phyloP scores from a whole-genome alignment of 2,888 invertebrate species.

The Pyrgus malvae region DNA sequence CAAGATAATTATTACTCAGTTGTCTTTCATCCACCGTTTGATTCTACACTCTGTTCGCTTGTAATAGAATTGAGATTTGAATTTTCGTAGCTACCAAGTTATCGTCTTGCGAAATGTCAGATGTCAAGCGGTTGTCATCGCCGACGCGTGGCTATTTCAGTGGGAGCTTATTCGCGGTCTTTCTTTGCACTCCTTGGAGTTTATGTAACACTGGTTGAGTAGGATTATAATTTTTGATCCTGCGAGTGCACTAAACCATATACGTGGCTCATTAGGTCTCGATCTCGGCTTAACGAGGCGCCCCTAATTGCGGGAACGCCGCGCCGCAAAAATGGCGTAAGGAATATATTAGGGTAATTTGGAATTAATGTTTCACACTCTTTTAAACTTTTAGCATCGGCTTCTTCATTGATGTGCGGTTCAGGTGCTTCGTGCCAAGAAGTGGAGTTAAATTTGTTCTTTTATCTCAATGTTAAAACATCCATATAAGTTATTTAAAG shows the following conservation, averaged over 20 bases:
- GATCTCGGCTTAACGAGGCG: conserved; percentile 73
- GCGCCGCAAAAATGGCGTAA: conserved; percentile 33
- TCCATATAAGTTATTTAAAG: background rate
- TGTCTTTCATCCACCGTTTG: conserved; percentile 14
- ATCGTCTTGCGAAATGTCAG: conserved; percentile 49
- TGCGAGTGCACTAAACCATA: conserved; percentile 69
- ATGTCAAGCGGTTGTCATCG: conserved; percentile 61
- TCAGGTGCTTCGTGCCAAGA: conserved; percentile 8
- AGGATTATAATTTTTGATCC: conserved; percentile 72
- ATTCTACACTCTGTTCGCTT: conserved; percentile 38
- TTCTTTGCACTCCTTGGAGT: conserved; percentile 26
- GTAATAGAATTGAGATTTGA: conserved; percentile 40
- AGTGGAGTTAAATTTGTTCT: background rate
- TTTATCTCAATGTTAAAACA: background rate
- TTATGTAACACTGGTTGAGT: conserved; percentile 44
- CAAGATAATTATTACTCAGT: conserved; percentile 32
- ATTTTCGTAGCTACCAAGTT: conserved; percentile 32
- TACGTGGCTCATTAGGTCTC: conserved; percentile 76
- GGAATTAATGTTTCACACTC: conserved; percentile 35
- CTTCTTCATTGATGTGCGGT: conserved; percentile 4
- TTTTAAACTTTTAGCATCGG: conserved; percentile 32
- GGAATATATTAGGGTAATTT: conserved; percentile 36
- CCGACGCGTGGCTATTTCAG: background rate
- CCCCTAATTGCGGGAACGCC: conserved; percentile 61
- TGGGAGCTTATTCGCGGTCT: conserved; percentile 33